These are phyloP conservation scores for Sesia apiformis DNA, from an alignment of 2,888 invertebrate genomes.

Conservation along the genomic window DNA sequence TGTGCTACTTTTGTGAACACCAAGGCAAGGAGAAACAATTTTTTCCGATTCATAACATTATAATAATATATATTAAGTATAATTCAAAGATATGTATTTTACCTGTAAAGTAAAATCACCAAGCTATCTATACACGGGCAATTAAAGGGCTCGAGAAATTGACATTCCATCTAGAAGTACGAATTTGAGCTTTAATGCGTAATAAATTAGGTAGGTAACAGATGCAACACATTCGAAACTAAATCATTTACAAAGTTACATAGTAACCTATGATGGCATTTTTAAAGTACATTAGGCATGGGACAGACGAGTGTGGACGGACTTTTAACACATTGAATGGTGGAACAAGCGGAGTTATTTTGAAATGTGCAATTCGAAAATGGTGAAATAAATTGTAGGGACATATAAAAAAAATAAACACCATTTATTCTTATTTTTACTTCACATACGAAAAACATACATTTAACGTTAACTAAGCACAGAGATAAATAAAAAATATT, in stretches of 20 bases:
- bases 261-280: conserved; percentile 17
- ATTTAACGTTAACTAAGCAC: too few species aligned
- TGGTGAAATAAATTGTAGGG: too few species aligned
- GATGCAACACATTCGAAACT: conserved; percentile 38
- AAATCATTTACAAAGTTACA: conserved; percentile 28
- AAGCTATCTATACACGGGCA: conserved; percentile 39
- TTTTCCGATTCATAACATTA: conserved; percentile 42
- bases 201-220: conserved; percentile 46
- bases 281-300: conserved; percentile 13
- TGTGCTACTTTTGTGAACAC: conserved; percentile 70
- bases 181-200: conserved; percentile 44
- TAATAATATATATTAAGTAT: conserved; percentile 48
- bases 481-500: too few species aligned
- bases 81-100: conserved; percentile 69
- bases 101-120: conserved; percentile 62
- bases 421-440: too few species aligned
- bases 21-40: conserved; percentile 67
- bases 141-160: conserved; percentile 41
- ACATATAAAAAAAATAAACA: too few species aligned
- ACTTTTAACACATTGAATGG: background rate
- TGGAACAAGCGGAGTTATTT: background rate
- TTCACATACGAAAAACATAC: too few species aligned
- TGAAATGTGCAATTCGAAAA: too few species aligned
- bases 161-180: conserved; percentile 56
- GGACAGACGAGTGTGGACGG: conserved; percentile 8